Percentiles rank a stretch among this genome's conserved stretches.
Conservation (phyloP, 1,140 invertebrate species). For the Caerostris darwini region DNA sequence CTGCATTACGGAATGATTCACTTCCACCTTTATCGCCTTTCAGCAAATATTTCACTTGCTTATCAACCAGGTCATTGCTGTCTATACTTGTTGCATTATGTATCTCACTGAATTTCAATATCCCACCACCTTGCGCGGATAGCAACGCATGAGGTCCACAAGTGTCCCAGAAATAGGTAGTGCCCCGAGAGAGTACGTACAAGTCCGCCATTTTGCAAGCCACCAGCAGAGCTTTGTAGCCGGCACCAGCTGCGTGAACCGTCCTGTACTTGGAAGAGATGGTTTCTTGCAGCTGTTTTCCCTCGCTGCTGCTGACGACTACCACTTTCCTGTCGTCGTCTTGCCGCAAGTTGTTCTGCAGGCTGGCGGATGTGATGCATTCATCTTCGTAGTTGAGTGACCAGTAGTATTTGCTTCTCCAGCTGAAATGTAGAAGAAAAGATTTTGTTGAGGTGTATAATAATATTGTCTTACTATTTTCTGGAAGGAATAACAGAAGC, state of each 20-base stretch:
- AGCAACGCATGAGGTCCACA: conserved; percentile 83
- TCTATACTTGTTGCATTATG: conserved; percentile 57
- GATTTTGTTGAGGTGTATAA: not conserved
- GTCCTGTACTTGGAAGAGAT: conserved; percentile 83
- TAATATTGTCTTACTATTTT: not conserved
- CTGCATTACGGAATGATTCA: conserved; percentile 81
- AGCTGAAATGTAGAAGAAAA: conserved; percentile 79
- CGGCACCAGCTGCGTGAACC: conserved; percentile 90
- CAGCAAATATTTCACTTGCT: conserved; percentile 65
- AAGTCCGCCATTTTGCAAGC: conserved; percentile 87
- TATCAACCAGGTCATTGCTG: not conserved
- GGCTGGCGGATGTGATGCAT: not conserved
- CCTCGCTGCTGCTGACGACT: conserved; percentile 85
- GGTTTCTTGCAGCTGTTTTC: conserved; percentile 81
- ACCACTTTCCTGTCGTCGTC: conserved; percentile 80
- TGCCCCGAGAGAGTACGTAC: conserved; percentile 89
- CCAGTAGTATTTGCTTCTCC: conserved; percentile 85
- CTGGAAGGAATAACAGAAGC: too few relatives aligned
- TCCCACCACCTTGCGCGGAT: conserved; percentile 79
- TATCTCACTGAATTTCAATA: conserved; percentile 78
- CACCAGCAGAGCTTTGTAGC: conserved; percentile 93
- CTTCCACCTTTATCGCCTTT: conserved; percentile 76
- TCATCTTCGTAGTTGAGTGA: conserved; percentile 82
- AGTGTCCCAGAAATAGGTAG: conserved; percentile 82
- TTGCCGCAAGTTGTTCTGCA: not conserved